Evolutionary conservation across 2,888 invertebrate species (phyloP).

Genomic region (Barypeithes pellucidus): DNA sequence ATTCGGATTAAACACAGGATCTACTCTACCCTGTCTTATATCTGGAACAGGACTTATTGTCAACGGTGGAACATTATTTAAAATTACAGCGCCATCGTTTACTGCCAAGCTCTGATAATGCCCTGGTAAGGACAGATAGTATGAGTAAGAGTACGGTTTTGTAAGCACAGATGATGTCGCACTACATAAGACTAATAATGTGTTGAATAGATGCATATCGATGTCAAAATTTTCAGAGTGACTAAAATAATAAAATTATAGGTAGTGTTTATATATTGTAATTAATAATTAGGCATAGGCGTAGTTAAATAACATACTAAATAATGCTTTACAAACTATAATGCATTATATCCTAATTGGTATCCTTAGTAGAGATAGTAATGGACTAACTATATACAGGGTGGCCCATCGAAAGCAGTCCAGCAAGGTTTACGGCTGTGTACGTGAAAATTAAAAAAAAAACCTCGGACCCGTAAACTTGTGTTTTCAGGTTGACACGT

Average conservation of each 20-base stretch:
- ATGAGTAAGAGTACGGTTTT: slow-evolving; percentile 43
- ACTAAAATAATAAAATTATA: slow-evolving; percentile 23
- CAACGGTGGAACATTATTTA: neutral
- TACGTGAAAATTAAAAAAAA: no score
- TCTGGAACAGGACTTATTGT: neutral
- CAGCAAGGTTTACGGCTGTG: no score
- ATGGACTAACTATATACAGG: no score
- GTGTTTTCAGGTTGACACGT: no score
- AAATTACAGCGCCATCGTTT: slow-evolving; percentile 30
- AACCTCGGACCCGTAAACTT: no score
- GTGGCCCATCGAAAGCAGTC: no score
- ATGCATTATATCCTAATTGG: no score
- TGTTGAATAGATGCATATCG: slow-evolving; percentile 39
- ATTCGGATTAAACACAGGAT: slow-evolving; percentile 21
- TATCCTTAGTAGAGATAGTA: no score
- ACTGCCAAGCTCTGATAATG: slow-evolving; percentile 47
- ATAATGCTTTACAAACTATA: no score
- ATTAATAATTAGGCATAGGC: slow-evolving; percentile 46
- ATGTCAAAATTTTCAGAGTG: slow-evolving; percentile 5
- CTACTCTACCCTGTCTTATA: slow-evolving; percentile 25
- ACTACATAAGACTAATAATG: slow-evolving; percentile 24
- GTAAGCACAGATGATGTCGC: slow-evolving; percentile 12
- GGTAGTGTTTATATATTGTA: slow-evolving; percentile 42
- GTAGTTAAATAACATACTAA: slow-evolving; percentile 14
- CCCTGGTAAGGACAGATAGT: slow-evolving; percentile 45